Percentiles rank a stretch among this genome's conserved stretches.
Evolutionary conservation across 2,888 invertebrate genomes (phyloP).

Genomic region (Hypena proboscidalis): DNA sequence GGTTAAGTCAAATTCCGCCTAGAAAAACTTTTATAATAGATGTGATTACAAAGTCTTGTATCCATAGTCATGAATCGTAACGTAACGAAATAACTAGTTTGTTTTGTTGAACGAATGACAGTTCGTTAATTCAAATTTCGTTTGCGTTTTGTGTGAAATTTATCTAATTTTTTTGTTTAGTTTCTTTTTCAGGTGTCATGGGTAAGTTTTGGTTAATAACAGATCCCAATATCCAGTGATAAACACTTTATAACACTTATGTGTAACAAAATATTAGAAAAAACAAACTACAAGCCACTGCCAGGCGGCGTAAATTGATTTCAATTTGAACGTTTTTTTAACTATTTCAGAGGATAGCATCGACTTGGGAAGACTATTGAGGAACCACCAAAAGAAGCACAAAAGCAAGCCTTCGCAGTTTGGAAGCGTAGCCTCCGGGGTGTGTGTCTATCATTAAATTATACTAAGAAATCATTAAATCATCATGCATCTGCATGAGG

Average conservation of each 20-base stretch:
- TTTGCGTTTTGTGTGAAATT: conserved; percentile 11
- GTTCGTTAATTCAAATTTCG: conserved; percentile 40
- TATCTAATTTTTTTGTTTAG: conserved; percentile 38
- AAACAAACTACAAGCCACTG: no score
- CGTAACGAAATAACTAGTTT: no score
- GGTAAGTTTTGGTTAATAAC: conserved; percentile 49
- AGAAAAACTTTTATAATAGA: no score
- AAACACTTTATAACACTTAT: no score
- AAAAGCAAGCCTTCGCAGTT: conserved; percentile 70
- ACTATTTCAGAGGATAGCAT: conserved; percentile 67
- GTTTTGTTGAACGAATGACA: conserved; percentile 42
- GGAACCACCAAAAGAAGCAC: conserved; percentile 65
- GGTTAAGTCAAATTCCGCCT: no score
- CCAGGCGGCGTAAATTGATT: conserved; percentile 3
- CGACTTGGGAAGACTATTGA: conserved; percentile 64
- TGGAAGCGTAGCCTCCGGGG: conserved; percentile 68
- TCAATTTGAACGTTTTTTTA: conserved; percentile 1
- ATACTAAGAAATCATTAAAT: conserved; percentile 26
- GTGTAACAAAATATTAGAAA: no score
- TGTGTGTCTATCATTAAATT: conserved; percentile 47
- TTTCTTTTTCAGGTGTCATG: conserved; percentile 64
- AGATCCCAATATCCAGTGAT: no score
- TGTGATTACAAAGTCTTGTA: no score
- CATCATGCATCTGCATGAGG: conserved; percentile 55
- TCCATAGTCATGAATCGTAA: no score